These are phyloP conservation scores for Hypselothyrea guttata DNA, from an alignment of 2,888 invertebrate genomes.

Conservation along the genomic window DNA sequence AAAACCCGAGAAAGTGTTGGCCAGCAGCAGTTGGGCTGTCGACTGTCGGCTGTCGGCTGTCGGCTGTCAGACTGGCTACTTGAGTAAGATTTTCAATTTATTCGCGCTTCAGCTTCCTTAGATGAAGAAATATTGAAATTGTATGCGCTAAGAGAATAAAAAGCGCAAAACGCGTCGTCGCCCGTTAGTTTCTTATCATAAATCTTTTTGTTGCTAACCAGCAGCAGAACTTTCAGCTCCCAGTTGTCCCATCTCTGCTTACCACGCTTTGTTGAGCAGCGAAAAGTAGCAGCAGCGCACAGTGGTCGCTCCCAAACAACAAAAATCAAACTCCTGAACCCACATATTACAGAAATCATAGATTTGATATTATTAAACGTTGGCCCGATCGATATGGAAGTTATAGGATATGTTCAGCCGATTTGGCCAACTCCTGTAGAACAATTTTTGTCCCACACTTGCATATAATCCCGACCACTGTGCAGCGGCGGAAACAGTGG, in stretches of 20 bases:
- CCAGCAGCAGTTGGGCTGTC: no score
- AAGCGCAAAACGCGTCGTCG: conserved; percentile 25
- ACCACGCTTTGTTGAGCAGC: conserved; percentile 26
- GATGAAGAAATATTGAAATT: conserved; percentile 75
- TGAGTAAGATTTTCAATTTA: conserved; percentile 72
- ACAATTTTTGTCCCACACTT: no score
- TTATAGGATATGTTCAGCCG: no score
- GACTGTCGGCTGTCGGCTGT: no score
- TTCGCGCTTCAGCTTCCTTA: conserved; percentile 11
- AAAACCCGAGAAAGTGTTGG: conserved; percentile 30
- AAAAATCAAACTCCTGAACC: no score
- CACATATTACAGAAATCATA: no score
- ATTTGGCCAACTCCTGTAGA: no score
- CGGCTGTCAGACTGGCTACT: conserved; percentile 40
- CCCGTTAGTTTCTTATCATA: conserved; percentile 65
- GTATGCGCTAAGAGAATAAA: conserved; percentile 36
- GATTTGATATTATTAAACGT: no score
- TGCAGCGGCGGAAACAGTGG: no score
- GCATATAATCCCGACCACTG: no score
- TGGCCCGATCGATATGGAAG: no score
- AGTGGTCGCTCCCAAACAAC: no score
- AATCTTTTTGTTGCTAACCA: conserved; percentile 56
- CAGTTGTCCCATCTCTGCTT: conserved; percentile 14
- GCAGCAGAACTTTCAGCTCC: background rate
- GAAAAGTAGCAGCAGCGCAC: conserved; percentile 9